Conservation (phyloP, 1,140 invertebrate genomes). For the Armadillidium nasatum region DNA sequence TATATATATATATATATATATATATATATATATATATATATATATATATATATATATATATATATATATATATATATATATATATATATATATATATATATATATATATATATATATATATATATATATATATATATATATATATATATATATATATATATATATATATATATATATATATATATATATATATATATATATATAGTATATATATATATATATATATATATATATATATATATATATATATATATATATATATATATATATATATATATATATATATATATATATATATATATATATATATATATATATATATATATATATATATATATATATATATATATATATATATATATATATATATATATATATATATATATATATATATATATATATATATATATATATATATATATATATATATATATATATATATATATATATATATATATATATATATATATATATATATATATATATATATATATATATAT, state of each 20-base stretch:
- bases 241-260: conserved; percentile 11
- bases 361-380: not conserved
- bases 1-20: conserved; percentile 11
- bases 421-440: conserved; percentile 3
- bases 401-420: conserved; percentile 6
- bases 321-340: conserved; percentile 3
- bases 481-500: conserved; percentile 9
- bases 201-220: not conserved
- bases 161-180: conserved; percentile 9
- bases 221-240: conserved; percentile 11
- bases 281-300: not conserved
- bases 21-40: conserved; percentile 13
- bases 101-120: conserved; percentile 9
- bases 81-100: conserved; percentile 2
- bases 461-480: not conserved
- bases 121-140: conserved; percentile 11
- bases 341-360: too few relatives aligned
- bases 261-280: conserved; percentile 13
- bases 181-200: not conserved
- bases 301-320: not conserved
- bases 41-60: conserved; percentile 11
- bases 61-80: conserved; percentile 4
- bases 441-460: too few relatives aligned
- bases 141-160: conserved; percentile 11
- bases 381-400: conserved; percentile 9